These are phyloP conservation scores for Champsocephalus esox DNA, from an alignment of 2,797 vertebrate species.

Conservation along the genomic window DNA sequence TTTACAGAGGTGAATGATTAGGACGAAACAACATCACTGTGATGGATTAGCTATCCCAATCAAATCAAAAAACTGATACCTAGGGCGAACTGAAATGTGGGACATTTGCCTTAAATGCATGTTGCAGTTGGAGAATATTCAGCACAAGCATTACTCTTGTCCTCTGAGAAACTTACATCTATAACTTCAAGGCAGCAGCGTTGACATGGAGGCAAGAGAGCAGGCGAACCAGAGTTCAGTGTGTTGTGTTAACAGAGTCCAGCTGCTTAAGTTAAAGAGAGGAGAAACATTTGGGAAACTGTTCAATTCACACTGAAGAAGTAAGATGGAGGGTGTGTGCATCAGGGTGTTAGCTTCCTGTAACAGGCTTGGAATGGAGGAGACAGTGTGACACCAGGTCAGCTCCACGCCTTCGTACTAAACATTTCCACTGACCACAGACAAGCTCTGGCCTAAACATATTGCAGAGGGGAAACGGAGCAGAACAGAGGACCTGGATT, in stretches of 20 bases:
- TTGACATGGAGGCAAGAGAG: constrained; percentile 35
- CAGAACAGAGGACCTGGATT: constrained; percentile 22
- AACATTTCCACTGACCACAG: constrained; percentile 70
- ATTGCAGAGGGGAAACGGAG: constrained; percentile 16
- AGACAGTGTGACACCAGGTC: constrained; percentile 33
- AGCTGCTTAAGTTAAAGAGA: constrained; percentile 48
- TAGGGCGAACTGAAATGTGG: neutral
- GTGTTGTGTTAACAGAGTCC: constrained; percentile 54
- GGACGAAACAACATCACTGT: constrained; percentile 7
- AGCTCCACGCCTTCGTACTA: constrained; percentile 49
- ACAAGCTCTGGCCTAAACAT: constrained; percentile 71
- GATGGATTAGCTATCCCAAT: constrained; percentile 14
- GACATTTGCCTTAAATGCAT: neutral
- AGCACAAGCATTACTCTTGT: neutral
- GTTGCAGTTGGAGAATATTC: constrained; percentile 10
- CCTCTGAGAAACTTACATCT: neutral
- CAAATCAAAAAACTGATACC: constrained; percentile 11
- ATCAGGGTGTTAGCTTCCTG: constrained; percentile 33
- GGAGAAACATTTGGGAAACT: constrained; percentile 11
- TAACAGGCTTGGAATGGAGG: constrained; percentile 29
- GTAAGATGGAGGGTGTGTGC: neutral
- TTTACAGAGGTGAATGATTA: neutral
- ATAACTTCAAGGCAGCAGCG: constrained; percentile 2
- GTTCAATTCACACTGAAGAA: constrained; percentile 41
- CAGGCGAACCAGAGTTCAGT: constrained; percentile 39